Evolutionary conservation across 2,113 vertebrate genomes (phyloP), one percentile per base, ranked within the genome.

Genomic region (Ophiodon elongatus): DNA sequence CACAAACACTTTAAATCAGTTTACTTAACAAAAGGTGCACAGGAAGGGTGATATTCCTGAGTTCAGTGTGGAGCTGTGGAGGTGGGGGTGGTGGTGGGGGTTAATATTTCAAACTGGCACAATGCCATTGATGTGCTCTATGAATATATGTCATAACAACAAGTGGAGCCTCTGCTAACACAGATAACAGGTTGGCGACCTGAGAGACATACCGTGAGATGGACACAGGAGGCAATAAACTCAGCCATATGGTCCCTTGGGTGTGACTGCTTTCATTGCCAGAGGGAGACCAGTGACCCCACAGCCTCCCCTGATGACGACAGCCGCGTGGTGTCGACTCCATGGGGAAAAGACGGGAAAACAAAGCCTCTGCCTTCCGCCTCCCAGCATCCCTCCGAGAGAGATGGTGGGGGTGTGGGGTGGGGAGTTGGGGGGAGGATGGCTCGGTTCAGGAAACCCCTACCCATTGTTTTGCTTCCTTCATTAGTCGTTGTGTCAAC

Each of bases 391-490:
- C 81, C 62, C 89, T 89, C 85, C 79, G 80, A 90, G 80, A 88
- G 83, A 87, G 75, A 84, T 65, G 29, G 23, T 23, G 62, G 73
- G 80, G 73, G 77, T 54, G 64, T 68, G 76, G 78, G 83, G 63
- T 56, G 15, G 25, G 15, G 31, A 57, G 72, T 79, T 73, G 76
- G 78, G 82, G 57, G 66, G 14, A 21, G 15, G n/a, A 45, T 73
- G 60, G 52, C 74, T 84, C 8, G 27, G 86, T 82, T 81, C 95
- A 95, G 95, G 95, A 96, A 95, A 93, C 92, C 93, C 92, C 94
- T 90, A 90, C 81, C 95, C 86, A 95, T 95, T 96, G 94, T 96
- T 95, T 94, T 91, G 92, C 92, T 96, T 95, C 95, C 95, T 94
- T 94, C 95, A 95, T 95, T 95, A 95, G 93, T 73, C 84, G 84